These are phyloP conservation scores for Pachliopta kotzebuea DNA, from an alignment of 2,888 invertebrate genomes.

Conservation along the genomic window DNA sequence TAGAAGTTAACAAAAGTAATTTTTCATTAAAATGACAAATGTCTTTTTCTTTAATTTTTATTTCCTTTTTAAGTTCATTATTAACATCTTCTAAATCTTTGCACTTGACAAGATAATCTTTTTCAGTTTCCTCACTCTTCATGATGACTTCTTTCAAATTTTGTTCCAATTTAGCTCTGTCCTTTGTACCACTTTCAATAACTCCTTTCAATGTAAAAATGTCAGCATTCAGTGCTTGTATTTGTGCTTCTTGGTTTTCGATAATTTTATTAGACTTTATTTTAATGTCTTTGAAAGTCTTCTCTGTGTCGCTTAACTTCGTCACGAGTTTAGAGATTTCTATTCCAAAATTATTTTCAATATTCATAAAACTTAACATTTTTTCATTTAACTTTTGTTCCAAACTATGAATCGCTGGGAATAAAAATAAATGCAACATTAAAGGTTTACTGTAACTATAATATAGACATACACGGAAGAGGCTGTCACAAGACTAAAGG, in stretches of 20 bases:
- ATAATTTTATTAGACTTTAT: slow-evolving; percentile 35
- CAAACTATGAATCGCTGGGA: slow-evolving; percentile 42
- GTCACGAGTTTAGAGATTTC: slow-evolving; percentile 43
- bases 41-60: slow-evolving; percentile 36
- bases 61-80: slow-evolving; percentile 39
- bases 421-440: neutral
- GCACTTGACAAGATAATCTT: slow-evolving; percentile 46
- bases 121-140: slow-evolving; percentile 43
- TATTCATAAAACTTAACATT: slow-evolving; percentile 41
- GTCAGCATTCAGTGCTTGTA: slow-evolving; percentile 41
- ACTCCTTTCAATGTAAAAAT: slow-evolving; percentile 38
- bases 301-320: slow-evolving; percentile 46
- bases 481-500: too few species aligned
- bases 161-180: slow-evolving; percentile 32
- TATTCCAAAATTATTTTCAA: slow-evolving; percentile 42
- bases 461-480: too few species aligned
- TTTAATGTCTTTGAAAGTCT: slow-evolving; percentile 40
- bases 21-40: slow-evolving; percentile 33
- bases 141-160: slow-evolving; percentile 40
- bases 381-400: slow-evolving; percentile 42
- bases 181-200: slow-evolving; percentile 36
- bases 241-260: slow-evolving; percentile 40
- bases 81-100: slow-evolving; percentile 37
- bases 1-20: slow-evolving; percentile 5
- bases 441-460: neutral